Evolutionary conservation across 1,140 invertebrate genomes (phyloP), one percentile per base, ranked within the genome.

Genomic region (Drosophila simulans): DNA sequence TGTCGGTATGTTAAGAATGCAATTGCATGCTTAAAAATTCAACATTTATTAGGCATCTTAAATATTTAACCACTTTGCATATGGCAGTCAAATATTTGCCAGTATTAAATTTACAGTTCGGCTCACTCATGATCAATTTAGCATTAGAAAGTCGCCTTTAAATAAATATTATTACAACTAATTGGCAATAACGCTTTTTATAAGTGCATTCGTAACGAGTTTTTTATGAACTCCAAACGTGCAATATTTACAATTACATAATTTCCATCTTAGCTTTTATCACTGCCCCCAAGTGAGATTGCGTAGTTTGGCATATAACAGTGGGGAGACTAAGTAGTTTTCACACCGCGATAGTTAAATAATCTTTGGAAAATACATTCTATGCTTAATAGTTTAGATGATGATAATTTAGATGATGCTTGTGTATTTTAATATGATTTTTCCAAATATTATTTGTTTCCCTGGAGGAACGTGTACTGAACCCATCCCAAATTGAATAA

Each of bases 201-300:
- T 12, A 37, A 49, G 62, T n/a, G 15, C 51, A 17, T 22, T 45
- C 5, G n/a, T n/a, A 25, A 27, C 55, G 11, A 60, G 54, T 35
- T 63, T 62, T 62, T 25, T 31, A 59, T 34, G 54, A 39, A 63
- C 54, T 59, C 27, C 7, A 25, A 17, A 43, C 43, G n/a, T 22
- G 27, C 27, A 17, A 15, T 59, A 35, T 35, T 59, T 35, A 63
- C n/a, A 57, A 45, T 37, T 52, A 37, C 46, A 57, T 46, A 22
- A 48, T 20, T 43, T 56, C 13, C 42, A 49, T 45, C 20, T 64
- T 11, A 20, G 12, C n/a, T 60, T 60, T 64, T 25, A 59, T 17
- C 17, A 54, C 45, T 42, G 58, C 59, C 62, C 77, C 72, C 73
- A 73, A 77, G 77, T 65, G 57, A 34, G 12, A 43, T 56, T 39